phyloP scores from a whole-genome alignment of 2,113 vertebrate genomes.

The Corydoras sp. region DNA sequence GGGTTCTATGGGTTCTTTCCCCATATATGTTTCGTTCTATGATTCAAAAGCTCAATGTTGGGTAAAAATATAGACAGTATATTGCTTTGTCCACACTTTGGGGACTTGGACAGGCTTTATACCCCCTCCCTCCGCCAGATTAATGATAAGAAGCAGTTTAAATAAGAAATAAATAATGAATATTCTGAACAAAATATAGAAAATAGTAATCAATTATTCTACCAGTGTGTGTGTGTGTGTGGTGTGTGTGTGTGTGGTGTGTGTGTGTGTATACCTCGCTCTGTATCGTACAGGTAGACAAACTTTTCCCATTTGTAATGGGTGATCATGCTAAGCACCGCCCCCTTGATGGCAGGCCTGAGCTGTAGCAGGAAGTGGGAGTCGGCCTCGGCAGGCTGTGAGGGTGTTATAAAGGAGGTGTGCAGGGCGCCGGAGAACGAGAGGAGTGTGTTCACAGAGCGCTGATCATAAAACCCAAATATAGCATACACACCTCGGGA shows the following conservation, averaged over 20 bases:
- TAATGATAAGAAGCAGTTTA: too few species aligned
- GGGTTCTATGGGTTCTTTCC: too few species aligned
- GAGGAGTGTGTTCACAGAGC: constrained; percentile 96
- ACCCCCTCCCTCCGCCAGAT: too few species aligned
- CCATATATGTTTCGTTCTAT: too few species aligned
- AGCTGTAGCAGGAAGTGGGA: constrained; percentile 98
- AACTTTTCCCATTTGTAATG: constrained; percentile 96
- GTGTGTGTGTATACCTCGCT: constrained; percentile 78
- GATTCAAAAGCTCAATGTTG: too few species aligned
- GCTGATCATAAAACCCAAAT: constrained; percentile 97
- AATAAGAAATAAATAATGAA: too few species aligned
- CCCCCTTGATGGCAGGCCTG: constrained; percentile 83
- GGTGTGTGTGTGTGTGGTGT: constrained; percentile 5
- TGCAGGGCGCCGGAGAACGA: constrained; percentile 97
- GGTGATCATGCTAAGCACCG: constrained; percentile 81
- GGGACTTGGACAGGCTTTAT: too few species aligned
- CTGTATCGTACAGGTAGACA: constrained; percentile 96
- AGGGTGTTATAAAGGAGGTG: constrained; percentile 94
- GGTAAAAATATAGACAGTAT: too few species aligned
- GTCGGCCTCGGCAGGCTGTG: constrained; percentile 89
- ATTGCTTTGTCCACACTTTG: too few species aligned
- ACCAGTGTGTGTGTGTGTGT: neutral
- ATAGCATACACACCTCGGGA: constrained; percentile 96
- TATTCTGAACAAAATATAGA: too few species aligned
- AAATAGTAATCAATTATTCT: too few species aligned